Evolutionary conservation across 1,140 invertebrate genomes (phyloP).

Genomic region (Drosophila kikkawai): DNA sequence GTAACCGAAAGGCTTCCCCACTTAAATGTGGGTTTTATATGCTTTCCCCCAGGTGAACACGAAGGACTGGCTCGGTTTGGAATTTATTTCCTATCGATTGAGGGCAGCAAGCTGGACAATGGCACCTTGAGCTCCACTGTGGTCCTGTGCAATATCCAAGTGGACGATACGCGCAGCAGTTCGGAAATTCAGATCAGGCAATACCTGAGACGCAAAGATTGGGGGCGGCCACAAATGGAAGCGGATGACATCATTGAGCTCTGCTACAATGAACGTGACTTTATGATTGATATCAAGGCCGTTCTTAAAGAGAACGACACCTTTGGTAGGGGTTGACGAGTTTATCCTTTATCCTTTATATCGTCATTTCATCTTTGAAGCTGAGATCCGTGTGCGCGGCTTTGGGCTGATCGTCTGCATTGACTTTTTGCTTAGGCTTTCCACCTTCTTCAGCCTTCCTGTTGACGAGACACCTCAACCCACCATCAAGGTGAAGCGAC

Average conservation of each 20-base stretch:
- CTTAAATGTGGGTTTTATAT: background rate
- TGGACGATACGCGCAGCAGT: slow-evolving; percentile 91
- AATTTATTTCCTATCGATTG: slow-evolving; percentile 90
- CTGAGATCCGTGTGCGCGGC: slow-evolving; percentile 92
- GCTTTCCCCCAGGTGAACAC: slow-evolving; percentile 68
- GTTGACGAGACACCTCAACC: background rate
- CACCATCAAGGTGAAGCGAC: accelerated
- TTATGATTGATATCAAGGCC: slow-evolving; percentile 91
- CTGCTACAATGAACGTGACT: slow-evolving; percentile 57
- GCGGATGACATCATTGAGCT: slow-evolving; percentile 39
- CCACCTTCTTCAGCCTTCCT: slow-evolving; percentile 89
- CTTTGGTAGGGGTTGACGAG: slow-evolving; percentile 87
- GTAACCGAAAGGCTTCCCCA: background rate
- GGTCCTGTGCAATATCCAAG: slow-evolving; percentile 91
- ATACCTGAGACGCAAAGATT: slow-evolving; percentile 81
- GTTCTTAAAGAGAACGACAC: slow-evolving; percentile 89
- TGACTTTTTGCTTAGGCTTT: slow-evolving; percentile 93
- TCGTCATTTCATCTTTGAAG: slow-evolving; percentile 85
- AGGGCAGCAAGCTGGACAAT: slow-evolving; percentile 92
- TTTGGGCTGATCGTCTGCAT: slow-evolving; percentile 94
- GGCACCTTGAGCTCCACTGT: slow-evolving; percentile 90
- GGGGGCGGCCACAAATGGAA: slow-evolving; percentile 40
- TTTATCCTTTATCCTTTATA: background rate
- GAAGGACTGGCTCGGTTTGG: slow-evolving; percentile 91
- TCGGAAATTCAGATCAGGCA: slow-evolving; percentile 87